phyloP scores from a whole-genome alignment of 2,113 vertebrate species.

The Acrocephalus arundinaceus region DNA sequence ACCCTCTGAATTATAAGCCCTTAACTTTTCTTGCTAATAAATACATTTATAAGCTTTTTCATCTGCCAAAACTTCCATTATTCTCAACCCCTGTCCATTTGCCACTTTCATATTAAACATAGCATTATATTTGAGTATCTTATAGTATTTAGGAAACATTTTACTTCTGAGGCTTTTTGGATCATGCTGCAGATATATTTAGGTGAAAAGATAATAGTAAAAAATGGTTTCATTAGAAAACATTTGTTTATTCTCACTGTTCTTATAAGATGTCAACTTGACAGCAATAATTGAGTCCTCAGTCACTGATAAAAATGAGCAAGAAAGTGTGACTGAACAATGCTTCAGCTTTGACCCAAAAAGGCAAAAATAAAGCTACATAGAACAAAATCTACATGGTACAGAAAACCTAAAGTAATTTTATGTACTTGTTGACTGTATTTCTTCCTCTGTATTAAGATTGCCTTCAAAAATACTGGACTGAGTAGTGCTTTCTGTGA shows the following conservation, averaged over 20 bases:
- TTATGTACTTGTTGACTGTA: background rate
- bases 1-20: background rate
- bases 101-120: background rate
- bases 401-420: background rate
- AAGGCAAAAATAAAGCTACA: background rate
- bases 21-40: background rate
- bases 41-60: background rate
- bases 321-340: background rate
- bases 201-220: background rate
- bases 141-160: background rate
- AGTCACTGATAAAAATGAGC: background rate
- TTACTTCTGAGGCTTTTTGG: background rate
- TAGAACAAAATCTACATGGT: background rate
- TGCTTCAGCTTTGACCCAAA: background rate
- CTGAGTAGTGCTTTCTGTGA: background rate
- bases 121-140: background rate
- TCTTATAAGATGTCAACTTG: background rate
- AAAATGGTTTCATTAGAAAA: background rate
- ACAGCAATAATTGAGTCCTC: background rate
- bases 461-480: background rate
- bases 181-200: background rate
- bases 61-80: background rate
- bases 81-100: background rate
- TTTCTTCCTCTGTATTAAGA: background rate
- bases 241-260: background rate